phyloP scores from a whole-genome alignment of 2,797 vertebrate genomes.

The Semotilus atromaculatus region DNA sequence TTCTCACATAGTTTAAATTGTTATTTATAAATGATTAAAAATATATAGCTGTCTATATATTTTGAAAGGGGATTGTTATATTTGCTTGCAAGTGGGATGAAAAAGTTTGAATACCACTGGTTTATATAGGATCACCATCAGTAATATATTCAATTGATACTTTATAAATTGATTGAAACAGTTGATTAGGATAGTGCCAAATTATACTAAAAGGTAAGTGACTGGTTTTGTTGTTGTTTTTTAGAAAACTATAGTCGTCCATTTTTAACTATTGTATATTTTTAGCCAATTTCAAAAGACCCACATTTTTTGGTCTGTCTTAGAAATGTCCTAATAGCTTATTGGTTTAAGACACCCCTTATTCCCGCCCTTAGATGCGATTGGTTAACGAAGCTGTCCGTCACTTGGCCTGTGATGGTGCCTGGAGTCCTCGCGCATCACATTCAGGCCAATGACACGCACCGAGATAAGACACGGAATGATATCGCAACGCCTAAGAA shows the following conservation, averaged over 20 bases:
- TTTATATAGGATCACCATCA: neutral
- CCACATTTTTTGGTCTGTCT: neutral
- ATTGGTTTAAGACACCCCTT: neutral
- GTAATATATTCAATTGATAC: too few relatives aligned
- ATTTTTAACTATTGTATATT: neutral
- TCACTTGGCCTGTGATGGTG: constrained; percentile 56
- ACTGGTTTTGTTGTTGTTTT: neutral
- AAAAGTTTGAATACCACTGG: neutral
- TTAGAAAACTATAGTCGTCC: neutral
- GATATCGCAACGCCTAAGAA: neutral
- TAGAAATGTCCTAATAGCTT: neutral
- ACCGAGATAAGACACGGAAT: neutral
- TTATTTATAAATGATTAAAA: neutral
- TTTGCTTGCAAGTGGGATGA: neutral
- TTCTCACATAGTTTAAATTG: neutral
- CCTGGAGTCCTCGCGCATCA: constrained; percentile 5
- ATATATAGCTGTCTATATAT: neutral
- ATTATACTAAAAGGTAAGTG: neutral
- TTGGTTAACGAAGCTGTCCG: constrained; percentile 61
- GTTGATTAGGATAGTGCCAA: neutral
- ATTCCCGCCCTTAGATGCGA: constrained; percentile 45
- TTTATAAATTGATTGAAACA: too few relatives aligned
- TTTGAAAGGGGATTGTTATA: too few relatives aligned
- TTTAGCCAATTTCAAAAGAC: neutral
- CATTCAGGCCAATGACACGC: constrained; percentile 21